Percentiles rank a stretch among this genome's conserved stretches.
Conservation (phyloP, 2,888 invertebrate species). For the Adela reaumurella region DNA sequence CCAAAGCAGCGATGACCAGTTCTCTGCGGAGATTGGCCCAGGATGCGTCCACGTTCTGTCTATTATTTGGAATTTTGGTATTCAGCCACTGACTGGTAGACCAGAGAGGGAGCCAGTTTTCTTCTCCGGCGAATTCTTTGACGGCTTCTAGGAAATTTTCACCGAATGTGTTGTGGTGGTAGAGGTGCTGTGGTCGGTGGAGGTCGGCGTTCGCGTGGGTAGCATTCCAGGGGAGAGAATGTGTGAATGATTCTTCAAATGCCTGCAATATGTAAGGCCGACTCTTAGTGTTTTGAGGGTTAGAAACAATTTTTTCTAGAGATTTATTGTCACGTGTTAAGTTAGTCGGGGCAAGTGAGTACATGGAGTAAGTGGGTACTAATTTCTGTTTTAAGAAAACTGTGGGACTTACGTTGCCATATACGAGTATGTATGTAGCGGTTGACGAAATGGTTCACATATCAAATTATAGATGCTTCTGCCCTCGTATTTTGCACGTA, state of each 20-base stretch:
- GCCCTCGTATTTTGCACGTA: too few relatives aligned
- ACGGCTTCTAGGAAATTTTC: conserved; percentile 33
- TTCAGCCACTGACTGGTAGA: conserved; percentile 34
- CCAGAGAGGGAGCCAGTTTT: conserved; percentile 18
- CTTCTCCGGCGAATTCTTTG: conserved; percentile 16
- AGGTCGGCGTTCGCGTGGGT: conserved; percentile 15
- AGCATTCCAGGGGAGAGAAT: conserved; percentile 51
- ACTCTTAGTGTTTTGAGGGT: too few relatives aligned
- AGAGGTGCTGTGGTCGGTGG: conserved; percentile 27
- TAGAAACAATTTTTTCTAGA: too few relatives aligned
- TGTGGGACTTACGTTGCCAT: too few relatives aligned
- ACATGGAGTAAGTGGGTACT: too few relatives aligned
- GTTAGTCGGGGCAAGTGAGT: too few relatives aligned
- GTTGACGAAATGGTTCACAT: too few relatives aligned
- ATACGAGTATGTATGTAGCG: too few relatives aligned
- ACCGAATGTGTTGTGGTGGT: conserved; percentile 58
- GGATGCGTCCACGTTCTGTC: conserved; percentile 50
- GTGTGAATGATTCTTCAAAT: conserved; percentile 37
- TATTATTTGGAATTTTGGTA: conserved; percentile 26
- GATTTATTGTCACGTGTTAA: too few relatives aligned
- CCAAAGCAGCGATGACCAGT: conserved; percentile 43
- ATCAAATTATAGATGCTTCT: too few relatives aligned
- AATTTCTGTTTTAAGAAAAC: neutral
- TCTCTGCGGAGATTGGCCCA: conserved; percentile 57
- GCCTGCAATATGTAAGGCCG: too few relatives aligned